Evolutionary conservation across 2,888 invertebrate species (phyloP).

Genomic region (Chalcosyrphus nemorum): DNA sequence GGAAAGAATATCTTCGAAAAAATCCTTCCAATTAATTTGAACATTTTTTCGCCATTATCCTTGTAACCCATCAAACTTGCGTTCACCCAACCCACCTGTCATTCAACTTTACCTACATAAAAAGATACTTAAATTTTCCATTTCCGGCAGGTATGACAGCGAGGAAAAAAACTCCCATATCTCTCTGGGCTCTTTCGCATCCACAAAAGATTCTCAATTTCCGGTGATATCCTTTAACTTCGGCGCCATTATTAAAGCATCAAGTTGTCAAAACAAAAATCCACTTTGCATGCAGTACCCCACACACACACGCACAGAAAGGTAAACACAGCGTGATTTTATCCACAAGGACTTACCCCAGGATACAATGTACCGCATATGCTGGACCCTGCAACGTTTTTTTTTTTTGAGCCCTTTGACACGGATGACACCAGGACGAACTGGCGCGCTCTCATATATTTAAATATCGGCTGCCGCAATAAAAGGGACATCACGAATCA

Average conservation of each 20-base stretch:
- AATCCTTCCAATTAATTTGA: too few species aligned
- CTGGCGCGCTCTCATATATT: slow-evolving; percentile 2
- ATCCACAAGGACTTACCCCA: not conserved
- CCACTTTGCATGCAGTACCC: slow-evolving; percentile 40
- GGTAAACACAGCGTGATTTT: slow-evolving; percentile 22
- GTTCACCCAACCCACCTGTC: too few species aligned
- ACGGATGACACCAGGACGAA: not conserved
- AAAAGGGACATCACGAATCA: slow-evolving; percentile 73
- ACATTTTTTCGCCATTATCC: too few species aligned
- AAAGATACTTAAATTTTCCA: slow-evolving; percentile 46
- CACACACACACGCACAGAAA: not conserved
- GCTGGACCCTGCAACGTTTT: not conserved
- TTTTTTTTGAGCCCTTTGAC: too few species aligned
- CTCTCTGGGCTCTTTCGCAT: slow-evolving; percentile 1
- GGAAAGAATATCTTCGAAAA: too few species aligned
- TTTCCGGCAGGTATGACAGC: slow-evolving; percentile 19
- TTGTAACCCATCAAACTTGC: too few species aligned
- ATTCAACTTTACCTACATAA: too few species aligned
- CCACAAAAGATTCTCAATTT: slow-evolving; percentile 47
- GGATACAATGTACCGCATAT: not conserved
- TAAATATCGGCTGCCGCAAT: slow-evolving; percentile 20
- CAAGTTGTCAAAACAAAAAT: slow-evolving; percentile 55
- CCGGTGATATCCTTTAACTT: slow-evolving; percentile 56
- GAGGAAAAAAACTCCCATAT: not conserved
- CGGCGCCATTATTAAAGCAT: slow-evolving; percentile 34